Conservation (phyloP, 2,113 vertebrate species). For the Myotis brandtii region DNA sequence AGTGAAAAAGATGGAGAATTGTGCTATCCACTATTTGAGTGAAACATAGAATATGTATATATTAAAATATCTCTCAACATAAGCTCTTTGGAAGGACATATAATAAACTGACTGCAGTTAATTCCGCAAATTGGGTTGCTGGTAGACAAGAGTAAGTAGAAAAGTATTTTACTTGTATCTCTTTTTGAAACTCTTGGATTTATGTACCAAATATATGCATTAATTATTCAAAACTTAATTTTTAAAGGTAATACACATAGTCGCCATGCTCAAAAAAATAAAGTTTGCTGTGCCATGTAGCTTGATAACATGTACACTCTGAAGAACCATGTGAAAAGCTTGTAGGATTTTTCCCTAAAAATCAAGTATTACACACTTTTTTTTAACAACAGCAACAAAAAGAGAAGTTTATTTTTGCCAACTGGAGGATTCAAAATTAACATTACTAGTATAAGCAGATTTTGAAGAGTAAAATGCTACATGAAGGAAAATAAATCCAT, state of each 20-base stretch:
- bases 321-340: constrained; percentile 65
- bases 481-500: constrained; percentile 37
- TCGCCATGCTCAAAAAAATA: constrained; percentile 78
- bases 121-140: not conserved
- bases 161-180: not conserved
- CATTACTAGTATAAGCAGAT: not conserved
- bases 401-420: not conserved
- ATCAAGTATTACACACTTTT: constrained; percentile 74
- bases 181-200: not conserved
- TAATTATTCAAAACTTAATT: not conserved
- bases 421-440: not conserved
- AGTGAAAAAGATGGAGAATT: not conserved
- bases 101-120: not conserved
- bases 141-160: not conserved
- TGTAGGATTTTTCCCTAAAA: constrained; percentile 69
- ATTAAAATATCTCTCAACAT: not conserved
- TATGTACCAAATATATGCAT: not conserved
- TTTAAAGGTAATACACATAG: constrained; percentile 57
- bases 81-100: not conserved
- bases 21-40: not conserved
- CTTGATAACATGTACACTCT: constrained; percentile 67
- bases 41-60: not conserved
- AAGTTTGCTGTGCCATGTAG: constrained; percentile 63
- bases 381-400: not conserved
- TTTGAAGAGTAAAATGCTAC: constrained; percentile 55